Conservation (phyloP, 2,797 vertebrate species). For the Zenarchopterus dispar region DNA sequence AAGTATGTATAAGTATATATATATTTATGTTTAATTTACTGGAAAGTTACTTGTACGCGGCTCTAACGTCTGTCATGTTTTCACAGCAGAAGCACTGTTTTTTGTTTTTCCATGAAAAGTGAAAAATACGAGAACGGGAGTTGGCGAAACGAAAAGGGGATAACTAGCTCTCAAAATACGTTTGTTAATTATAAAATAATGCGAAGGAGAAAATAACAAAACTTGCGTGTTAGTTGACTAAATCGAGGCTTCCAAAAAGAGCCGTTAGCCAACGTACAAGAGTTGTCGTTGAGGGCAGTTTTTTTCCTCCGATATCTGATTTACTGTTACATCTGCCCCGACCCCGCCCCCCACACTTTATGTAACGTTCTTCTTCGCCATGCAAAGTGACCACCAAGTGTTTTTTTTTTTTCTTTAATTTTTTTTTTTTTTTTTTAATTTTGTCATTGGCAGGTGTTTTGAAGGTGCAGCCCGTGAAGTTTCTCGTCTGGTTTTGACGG, state of each 20-base stretch:
- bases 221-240: neutral
- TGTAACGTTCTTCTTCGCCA: no score
- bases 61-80: neutral
- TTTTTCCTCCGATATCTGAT: no score
- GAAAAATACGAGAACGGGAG: no score
- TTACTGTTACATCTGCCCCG: no score
- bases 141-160: neutral
- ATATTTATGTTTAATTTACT: neutral
- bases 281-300: no score
- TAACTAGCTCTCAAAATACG: neutral
- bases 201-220: neutral
- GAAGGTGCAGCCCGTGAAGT: constrained; percentile 16
- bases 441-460: constrained; percentile 16
- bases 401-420: no score
- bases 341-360: no score
- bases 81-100: no score
- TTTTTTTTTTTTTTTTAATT: no score
- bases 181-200: neutral
- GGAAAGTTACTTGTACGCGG: no score
- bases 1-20: neutral
- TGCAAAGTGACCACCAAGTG: neutral
- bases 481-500: neutral
- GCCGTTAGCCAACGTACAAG: neutral
- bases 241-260: neutral
- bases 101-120: no score